Percentiles rank a stretch among this genome's conserved stretches.
Conservation (phyloP, 2,888 invertebrate genomes). For the Prosopocoilus inquinatus region DNA sequence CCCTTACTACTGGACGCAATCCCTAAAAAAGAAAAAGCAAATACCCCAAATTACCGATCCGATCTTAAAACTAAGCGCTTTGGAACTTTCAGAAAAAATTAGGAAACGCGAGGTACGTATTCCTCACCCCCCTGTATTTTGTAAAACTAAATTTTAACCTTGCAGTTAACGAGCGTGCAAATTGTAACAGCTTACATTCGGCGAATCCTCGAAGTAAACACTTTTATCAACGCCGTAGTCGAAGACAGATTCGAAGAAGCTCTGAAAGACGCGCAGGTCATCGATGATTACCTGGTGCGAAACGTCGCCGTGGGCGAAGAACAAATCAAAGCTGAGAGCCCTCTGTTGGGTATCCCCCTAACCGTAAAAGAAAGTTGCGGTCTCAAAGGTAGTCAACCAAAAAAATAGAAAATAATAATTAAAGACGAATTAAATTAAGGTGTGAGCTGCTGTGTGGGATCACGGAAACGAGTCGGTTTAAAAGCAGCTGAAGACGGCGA, state of each 20-base stretch:
- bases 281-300: constrained; percentile 62
- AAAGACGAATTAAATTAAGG: constrained; percentile 28
- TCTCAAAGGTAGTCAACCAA: constrained; percentile 59
- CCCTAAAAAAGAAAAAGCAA: neutral
- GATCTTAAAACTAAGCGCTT: constrained; percentile 68
- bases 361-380: constrained; percentile 80
- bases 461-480: constrained; percentile 35
- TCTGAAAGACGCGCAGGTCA: constrained; percentile 67
- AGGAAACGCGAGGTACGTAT: constrained; percentile 62
- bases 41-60: constrained; percentile 63
- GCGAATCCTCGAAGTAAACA: constrained; percentile 75
- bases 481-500: constrained; percentile 55
- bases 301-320: constrained; percentile 3
- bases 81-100: constrained; percentile 67
- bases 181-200: constrained; percentile 71
- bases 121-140: neutral
- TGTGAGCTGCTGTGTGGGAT: constrained; percentile 45
- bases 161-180: constrained; percentile 66
- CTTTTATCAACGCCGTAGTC: constrained; percentile 74
- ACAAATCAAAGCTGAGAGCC: constrained; percentile 50
- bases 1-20: neutral
- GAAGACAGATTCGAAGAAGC: constrained; percentile 75
- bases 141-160: constrained; percentile 20
- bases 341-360: constrained; percentile 77
- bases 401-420: neutral